These are phyloP conservation scores for Eclectus roratus DNA, from an alignment of 2,113 vertebrate species.

Conservation along the genomic window DNA sequence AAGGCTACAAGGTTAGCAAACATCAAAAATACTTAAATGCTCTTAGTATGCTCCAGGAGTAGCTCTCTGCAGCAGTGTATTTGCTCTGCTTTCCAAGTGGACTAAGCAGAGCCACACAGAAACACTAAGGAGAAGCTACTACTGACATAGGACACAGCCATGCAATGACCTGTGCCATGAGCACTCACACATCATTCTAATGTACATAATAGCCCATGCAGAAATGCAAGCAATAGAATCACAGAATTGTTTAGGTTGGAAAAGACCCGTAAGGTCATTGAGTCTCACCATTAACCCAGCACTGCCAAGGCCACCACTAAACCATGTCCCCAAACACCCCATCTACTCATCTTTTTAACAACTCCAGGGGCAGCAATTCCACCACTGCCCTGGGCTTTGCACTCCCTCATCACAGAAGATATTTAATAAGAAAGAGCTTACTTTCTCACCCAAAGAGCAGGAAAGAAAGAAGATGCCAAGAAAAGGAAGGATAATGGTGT, in stretches of 20 bases:
- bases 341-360: not conserved
- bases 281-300: not conserved
- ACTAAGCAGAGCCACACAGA: not conserved
- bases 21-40: not conserved
- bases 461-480: not conserved
- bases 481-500: not conserved
- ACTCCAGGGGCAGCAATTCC: not conserved
- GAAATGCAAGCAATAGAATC: not conserved
- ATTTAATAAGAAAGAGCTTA: not conserved
- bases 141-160: rapidly evolving
- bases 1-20: not conserved
- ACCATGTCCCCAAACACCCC: not conserved
- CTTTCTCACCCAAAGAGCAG: not conserved
- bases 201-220: rapidly evolving
- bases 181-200: rapidly evolving
- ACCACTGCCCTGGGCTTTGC: not conserved
- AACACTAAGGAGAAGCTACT: no score
- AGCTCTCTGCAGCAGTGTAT: not conserved
- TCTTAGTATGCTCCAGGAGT: not conserved
- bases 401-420: not conserved
- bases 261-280: not conserved
- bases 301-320: not conserved
- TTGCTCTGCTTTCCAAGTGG: rapidly evolving
- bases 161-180: rapidly evolving
- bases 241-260: not conserved